phyloP scores from a whole-genome alignment of 2,113 vertebrate species.

The Miniopterus natalensis region DNA sequence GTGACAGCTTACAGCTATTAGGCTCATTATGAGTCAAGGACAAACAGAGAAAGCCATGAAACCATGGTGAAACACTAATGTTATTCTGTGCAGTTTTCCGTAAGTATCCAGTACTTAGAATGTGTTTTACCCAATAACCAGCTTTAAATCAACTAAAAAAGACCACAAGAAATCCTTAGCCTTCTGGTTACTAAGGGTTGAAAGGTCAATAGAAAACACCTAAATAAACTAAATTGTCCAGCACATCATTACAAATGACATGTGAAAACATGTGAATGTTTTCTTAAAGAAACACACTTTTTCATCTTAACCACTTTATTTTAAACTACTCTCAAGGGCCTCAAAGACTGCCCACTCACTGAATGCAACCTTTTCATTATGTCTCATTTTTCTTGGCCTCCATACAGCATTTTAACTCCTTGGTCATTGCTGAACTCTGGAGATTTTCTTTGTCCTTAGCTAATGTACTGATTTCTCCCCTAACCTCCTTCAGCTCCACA shows the following conservation, averaged over 20 bases:
- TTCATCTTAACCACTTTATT: constrained; percentile 62
- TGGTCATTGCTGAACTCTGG: constrained; percentile 10
- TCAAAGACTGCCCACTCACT: neutral
- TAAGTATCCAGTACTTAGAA: constrained; percentile 33
- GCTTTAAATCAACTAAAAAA: constrained; percentile 65
- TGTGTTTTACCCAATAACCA: constrained; percentile 51
- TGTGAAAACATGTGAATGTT: constrained; percentile 70
- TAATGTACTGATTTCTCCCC: neutral
- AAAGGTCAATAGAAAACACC: constrained; percentile 75
- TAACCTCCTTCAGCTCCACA: neutral
- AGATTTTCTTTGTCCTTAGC: neutral
- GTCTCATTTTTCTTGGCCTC: constrained; percentile 63
- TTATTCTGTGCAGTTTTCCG: constrained; percentile 56
- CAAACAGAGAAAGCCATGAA: constrained; percentile 85
- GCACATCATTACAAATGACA: constrained; percentile 68
- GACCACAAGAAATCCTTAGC: constrained; percentile 1
- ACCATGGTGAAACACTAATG: constrained; percentile 84
- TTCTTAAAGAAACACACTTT: constrained; percentile 70
- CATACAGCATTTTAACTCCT: constrained; percentile 21
- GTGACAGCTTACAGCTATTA: constrained; percentile 84
- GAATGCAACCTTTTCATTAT: constrained; percentile 57
- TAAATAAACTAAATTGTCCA: constrained; percentile 65
- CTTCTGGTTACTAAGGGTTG: constrained; percentile 6
- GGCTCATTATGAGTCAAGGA: constrained; percentile 90
- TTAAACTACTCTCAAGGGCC: constrained; percentile 48